Percentiles rank a stretch among this genome's conserved stretches.
Conservation (phyloP, 1,140 invertebrate species). For the Orchestia grillus region DNA sequence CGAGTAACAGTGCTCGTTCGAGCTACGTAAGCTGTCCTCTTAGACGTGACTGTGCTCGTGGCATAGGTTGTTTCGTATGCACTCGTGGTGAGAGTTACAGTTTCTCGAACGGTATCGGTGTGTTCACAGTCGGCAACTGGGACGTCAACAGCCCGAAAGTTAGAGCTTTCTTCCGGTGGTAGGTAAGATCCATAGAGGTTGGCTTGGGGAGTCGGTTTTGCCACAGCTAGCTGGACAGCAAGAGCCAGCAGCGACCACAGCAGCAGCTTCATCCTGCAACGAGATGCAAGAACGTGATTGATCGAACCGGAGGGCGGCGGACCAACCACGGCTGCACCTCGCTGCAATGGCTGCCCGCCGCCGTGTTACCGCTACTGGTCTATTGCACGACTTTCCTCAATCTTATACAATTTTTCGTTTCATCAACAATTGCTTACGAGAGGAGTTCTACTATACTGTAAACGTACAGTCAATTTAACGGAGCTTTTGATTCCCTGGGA, state of each 20-base stretch:
- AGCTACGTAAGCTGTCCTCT: background rate
- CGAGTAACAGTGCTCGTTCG: constrained; percentile 25
- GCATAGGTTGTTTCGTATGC: constrained; percentile 31
- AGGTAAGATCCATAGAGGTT: constrained; percentile 2
- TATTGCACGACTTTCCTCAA: background rate
- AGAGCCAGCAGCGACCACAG: constrained; percentile 48
- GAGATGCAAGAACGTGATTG: constrained; percentile 55
- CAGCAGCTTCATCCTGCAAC: constrained; percentile 54
- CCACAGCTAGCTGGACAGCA: background rate
- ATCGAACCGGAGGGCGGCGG: constrained; percentile 56
- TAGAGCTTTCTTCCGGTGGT: background rate
- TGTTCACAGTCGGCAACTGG: background rate
- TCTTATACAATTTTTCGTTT: background rate
- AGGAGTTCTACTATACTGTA: background rate
- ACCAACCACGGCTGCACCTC: constrained; percentile 56
- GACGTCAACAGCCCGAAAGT: background rate
- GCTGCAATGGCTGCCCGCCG: constrained; percentile 54
- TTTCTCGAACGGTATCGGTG: background rate
- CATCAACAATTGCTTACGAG: background rate
- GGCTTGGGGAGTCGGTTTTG: constrained; percentile 5
- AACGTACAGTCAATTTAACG: background rate
- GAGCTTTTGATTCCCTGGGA: background rate
- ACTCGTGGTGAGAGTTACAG: background rate
- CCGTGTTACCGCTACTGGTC: constrained; percentile 51
- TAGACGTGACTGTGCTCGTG: constrained; percentile 32